phyloP scores from a whole-genome alignment of 2,888 invertebrate genomes.

The Archips xylosteana region DNA sequence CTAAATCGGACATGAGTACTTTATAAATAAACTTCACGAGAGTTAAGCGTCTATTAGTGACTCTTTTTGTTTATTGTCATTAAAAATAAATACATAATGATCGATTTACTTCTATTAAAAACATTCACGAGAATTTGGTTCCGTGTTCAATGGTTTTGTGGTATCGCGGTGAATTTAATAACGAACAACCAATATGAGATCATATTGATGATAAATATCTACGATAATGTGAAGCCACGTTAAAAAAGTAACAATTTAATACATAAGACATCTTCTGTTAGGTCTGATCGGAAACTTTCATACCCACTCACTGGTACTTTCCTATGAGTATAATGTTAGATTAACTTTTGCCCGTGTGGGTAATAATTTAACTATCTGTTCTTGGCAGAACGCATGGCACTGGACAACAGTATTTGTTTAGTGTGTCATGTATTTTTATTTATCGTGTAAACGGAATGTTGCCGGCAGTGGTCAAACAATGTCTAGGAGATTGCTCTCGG shows the following conservation, averaged over 20 bases:
- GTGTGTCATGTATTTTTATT: background rate
- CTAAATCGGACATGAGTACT: conserved; percentile 58
- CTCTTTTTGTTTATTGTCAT: conserved; percentile 26
- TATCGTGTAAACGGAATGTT: background rate
- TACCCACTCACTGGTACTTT: background rate
- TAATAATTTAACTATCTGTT: background rate
- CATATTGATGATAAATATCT: background rate
- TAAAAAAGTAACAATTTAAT: background rate
- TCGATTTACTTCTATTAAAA: conserved; percentile 13
- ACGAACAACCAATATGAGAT: background rate
- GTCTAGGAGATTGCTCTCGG: conserved; percentile 25
- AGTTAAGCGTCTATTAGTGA: conserved; percentile 29
- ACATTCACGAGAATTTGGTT: background rate
- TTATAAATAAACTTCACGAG: conserved; percentile 34
- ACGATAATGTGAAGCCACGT: background rate
- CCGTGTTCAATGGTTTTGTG: background rate
- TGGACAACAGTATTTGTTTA: background rate
- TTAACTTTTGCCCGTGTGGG: background rate
- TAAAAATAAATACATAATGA: conserved; percentile 29
- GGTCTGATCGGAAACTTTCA: background rate
- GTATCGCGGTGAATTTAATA: background rate
- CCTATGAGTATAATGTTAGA: background rate
- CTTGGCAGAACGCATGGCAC: background rate
- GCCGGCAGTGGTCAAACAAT: conserved; percentile 27
- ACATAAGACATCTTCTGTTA: background rate